Conservation (phyloP, 2,888 invertebrate genomes). For the Hyposoter didymator region DNA sequence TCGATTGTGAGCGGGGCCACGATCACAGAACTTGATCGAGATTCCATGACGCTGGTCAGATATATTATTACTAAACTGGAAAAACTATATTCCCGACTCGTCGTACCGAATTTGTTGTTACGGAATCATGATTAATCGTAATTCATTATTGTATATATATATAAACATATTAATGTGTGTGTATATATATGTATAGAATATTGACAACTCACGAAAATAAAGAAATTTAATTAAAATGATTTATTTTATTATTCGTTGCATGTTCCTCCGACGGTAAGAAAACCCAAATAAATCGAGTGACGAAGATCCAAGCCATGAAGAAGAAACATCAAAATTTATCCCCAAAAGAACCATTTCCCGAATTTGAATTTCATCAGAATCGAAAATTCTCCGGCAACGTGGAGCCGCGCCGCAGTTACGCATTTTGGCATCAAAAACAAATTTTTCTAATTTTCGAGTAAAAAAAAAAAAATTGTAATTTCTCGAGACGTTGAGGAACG, state of each 20-base stretch:
- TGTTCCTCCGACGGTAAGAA: constrained; percentile 9
- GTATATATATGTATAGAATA: constrained; percentile 46
- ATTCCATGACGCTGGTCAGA: constrained; percentile 32
- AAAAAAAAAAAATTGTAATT: too few species aligned
- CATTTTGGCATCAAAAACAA: too few species aligned
- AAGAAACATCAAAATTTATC: not conserved
- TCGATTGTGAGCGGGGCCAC: not conserved
- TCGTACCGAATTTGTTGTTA: constrained; percentile 40
- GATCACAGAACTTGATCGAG: constrained; percentile 15
- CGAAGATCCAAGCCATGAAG: not conserved
- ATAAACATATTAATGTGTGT: constrained; percentile 43
- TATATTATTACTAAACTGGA: constrained; percentile 24
- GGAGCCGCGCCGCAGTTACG: too few species aligned
- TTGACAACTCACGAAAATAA: constrained; percentile 51
- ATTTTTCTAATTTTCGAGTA: too few species aligned
- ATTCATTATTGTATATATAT: constrained; percentile 41
- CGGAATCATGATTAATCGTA: constrained; percentile 25
- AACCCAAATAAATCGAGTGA: not conserved
- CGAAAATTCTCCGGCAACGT: too few species aligned
- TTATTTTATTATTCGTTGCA: constrained; percentile 14
- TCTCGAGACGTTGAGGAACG: too few species aligned
- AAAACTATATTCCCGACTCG: constrained; percentile 37
- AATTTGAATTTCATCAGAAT: not conserved
- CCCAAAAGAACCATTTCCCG: not conserved
- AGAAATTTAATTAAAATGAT: constrained; percentile 54